phyloP scores from a whole-genome alignment of 2,888 invertebrate species.

The Tuberolachnus salignus region DNA sequence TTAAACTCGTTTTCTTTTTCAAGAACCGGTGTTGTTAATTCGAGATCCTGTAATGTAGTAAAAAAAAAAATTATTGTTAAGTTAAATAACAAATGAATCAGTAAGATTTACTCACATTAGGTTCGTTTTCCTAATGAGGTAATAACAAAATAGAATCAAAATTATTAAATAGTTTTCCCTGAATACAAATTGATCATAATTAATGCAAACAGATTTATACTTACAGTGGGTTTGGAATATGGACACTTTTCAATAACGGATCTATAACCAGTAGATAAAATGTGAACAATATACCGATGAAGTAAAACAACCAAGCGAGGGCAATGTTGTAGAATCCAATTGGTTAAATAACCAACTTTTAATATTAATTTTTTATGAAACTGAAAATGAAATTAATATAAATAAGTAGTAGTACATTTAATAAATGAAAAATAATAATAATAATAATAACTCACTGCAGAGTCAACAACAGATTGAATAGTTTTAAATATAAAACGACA shows the following conservation, averaged over 20 bases:
- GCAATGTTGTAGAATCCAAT: conserved; percentile 82
- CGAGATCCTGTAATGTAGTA: conserved; percentile 65
- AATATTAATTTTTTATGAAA: conserved; percentile 79
- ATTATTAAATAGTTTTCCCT: conserved; percentile 27
- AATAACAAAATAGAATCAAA: conserved; percentile 41
- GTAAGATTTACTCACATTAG: conserved; percentile 53
- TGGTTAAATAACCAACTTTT: conserved; percentile 76
- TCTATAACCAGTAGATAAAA: conserved; percentile 68
- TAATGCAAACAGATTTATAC: conserved; percentile 6
- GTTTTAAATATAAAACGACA: conserved; percentile 75
- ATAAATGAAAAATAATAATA: background rate
- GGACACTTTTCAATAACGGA: conserved; percentile 61
- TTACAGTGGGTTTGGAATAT: conserved; percentile 57
- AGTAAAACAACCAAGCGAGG: conserved; percentile 77
- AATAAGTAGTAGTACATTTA: background rate
- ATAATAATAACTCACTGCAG: conserved; percentile 67
- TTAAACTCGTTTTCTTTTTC: conserved; percentile 64
- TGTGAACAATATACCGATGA: conserved; percentile 73
- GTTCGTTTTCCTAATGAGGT: conserved; percentile 50
- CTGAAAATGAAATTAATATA: conserved; percentile 61
- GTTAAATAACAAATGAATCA: conserved; percentile 59
- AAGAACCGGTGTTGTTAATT: conserved; percentile 77
- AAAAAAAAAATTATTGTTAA: conserved; percentile 58
- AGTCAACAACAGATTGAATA: conserved; percentile 74
- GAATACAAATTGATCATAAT: conserved; percentile 6